Evolutionary conservation across 23 tunicate species (phyloP).

Genomic region (Halocynthia roretzi): DNA sequence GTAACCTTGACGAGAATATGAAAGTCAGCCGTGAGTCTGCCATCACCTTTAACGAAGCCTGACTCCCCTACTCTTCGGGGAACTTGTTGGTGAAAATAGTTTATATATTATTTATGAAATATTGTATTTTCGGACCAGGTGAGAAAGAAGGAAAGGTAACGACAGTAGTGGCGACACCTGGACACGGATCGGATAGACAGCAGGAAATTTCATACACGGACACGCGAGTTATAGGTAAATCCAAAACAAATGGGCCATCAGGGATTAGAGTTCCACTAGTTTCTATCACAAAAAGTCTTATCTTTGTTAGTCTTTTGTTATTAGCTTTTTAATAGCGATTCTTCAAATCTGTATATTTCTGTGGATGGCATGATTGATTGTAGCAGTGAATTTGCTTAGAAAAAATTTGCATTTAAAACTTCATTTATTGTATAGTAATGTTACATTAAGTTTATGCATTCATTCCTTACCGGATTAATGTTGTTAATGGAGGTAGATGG

Average conservation of each 20-base stretch:
- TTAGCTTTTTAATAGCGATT: no score
- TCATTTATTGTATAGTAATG: no score
- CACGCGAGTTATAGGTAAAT: constrained; percentile 80
- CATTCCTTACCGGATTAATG: no score
- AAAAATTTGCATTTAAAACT: no score
- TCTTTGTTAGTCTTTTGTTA: no score
- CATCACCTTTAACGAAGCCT: background rate
- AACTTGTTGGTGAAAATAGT: background rate
- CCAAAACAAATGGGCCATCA: background rate
- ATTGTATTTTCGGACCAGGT: constrained; percentile 24
- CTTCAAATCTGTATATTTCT: no score
- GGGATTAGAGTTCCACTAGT: no score
- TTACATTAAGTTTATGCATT: no score
- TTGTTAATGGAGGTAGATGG: no score
- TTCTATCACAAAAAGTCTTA: no score
- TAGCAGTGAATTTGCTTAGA: no score
- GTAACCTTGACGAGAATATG: constrained; percentile 36
- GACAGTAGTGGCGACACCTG: constrained; percentile 95
- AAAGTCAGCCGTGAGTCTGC: constrained; percentile 44
- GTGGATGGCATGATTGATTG: no score
- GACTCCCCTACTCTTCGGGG: background rate
- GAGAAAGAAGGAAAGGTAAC: constrained; percentile 89
- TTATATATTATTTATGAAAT: background rate
- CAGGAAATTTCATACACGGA: constrained; percentile 95
- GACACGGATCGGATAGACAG: constrained; percentile 92